Percentiles rank a stretch among this genome's conserved stretches.
phyloP scores from a whole-genome alignment of 2,888 invertebrate species.

The Ptychoptera contaminata region DNA sequence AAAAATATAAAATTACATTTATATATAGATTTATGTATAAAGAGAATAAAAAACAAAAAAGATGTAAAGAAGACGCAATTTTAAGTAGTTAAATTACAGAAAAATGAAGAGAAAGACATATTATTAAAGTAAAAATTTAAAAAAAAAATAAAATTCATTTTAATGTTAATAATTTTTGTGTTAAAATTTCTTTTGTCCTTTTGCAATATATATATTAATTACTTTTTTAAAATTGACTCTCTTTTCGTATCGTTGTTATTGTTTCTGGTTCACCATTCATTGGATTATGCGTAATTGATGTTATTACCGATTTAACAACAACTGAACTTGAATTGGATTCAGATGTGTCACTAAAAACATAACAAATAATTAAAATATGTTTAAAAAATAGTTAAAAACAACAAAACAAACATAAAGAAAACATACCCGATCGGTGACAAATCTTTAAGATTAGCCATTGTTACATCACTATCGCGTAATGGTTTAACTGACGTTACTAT shows the following conservation, averaged over 20 bases:
- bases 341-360: slow-evolving; percentile 22
- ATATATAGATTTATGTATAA: no score
- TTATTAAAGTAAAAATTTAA: no score
- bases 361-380: not conserved
- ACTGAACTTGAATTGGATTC: slow-evolving; percentile 30
- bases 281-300: slow-evolving; percentile 28
- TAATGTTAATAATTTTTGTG: no score
- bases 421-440: slow-evolving; percentile 22
- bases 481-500: slow-evolving; percentile 23
- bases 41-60: no score
- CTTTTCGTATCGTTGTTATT: slow-evolving; percentile 23
- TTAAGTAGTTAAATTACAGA: no score
- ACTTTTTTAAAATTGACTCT: slow-evolving; percentile 26
- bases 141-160: no score
- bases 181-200: no score
- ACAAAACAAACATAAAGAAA: not conserved
- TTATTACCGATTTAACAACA: slow-evolving; percentile 30
- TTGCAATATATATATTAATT: not conserved
- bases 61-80: no score
- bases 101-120: no score
- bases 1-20: no score
- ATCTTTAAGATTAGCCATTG: slow-evolving; percentile 25
- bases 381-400: not conserved
- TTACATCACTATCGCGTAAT: slow-evolving; percentile 26
- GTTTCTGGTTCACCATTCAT: slow-evolving; percentile 26